These are phyloP conservation scores for Cardiocondyla obscurior DNA, from an alignment of 1,140 invertebrate genomes.

Conservation along the genomic window DNA sequence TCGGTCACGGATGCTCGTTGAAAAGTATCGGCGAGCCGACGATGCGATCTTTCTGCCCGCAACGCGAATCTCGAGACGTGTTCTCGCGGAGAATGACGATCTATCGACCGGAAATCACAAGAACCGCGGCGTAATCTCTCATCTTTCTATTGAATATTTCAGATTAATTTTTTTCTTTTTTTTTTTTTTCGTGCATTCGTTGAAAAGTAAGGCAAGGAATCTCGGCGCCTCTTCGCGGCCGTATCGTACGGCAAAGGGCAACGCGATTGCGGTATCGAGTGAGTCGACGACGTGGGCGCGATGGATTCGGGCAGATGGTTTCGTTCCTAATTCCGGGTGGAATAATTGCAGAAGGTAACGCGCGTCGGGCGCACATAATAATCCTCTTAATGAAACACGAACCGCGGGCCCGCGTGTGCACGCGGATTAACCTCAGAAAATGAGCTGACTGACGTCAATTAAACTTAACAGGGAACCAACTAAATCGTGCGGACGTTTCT, in stretches of 20 bases:
- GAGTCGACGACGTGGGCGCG: neutral
- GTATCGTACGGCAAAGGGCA: neutral
- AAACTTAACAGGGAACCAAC: constrained; percentile 45
- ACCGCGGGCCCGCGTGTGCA: constrained; percentile 12
- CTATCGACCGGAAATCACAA: neutral
- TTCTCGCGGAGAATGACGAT: neutral
- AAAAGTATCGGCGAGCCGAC: neutral
- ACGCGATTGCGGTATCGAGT: neutral
- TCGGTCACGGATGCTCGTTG: constrained; percentile 23
- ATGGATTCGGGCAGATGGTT: neutral
- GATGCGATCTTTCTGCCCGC: neutral
- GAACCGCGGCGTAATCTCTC: too few relatives aligned
- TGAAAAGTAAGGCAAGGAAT: neutral
- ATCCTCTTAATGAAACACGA: constrained; percentile 52
- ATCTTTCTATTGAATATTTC: neutral
- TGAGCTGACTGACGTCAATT: constrained; percentile 55
- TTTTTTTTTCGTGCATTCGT: neutral
- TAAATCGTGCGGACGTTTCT: constrained; percentile 14
- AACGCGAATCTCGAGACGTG: neutral
- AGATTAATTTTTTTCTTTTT: too few relatives aligned
- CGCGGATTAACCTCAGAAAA: constrained; percentile 52
- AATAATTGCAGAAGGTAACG: neutral
- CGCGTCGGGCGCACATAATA: constrained; percentile 19
- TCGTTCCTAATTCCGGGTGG: constrained; percentile 4
- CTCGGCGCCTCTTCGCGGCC: neutral